These are phyloP conservation scores for Drosophila mayri DNA, from an alignment of 1,140 invertebrate species.

Conservation along the genomic window DNA sequence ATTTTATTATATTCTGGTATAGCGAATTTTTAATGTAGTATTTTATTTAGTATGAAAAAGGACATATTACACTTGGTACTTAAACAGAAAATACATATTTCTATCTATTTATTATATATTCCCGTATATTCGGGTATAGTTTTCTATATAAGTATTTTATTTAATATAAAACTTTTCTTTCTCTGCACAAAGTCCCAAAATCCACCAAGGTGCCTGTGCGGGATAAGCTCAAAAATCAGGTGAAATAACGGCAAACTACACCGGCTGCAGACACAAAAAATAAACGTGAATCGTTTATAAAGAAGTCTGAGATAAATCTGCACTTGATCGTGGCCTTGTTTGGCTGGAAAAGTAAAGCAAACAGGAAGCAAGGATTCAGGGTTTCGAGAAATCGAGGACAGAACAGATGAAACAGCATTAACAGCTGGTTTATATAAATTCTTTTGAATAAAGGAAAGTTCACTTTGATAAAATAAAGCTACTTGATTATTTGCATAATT, in stretches of 20 bases:
- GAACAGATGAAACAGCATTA: constrained; percentile 6
- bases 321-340: constrained; percentile 8
- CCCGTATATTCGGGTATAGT: neutral
- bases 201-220: constrained; percentile 7
- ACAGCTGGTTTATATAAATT: neutral
- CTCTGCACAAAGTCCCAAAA: neutral
- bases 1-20: neutral
- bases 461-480: neutral
- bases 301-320: constrained; percentile 4
- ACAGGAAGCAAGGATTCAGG: constrained; percentile 11
- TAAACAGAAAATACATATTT: neutral
- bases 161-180: neutral
- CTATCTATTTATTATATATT: neutral
- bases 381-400: constrained; percentile 10
- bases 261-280: no score
- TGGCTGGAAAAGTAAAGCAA: constrained; percentile 2
- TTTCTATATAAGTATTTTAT: no score
- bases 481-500: neutral
- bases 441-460: constrained; percentile 1
- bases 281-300: constrained; percentile 16
- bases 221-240: constrained; percentile 27
- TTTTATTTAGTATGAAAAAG: neutral
- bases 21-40: no score
- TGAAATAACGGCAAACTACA: constrained; percentile 34
- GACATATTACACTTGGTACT: neutral